phyloP scores from a whole-genome alignment of 23 tunicate genomes.

The Halocynthia aurantium region DNA sequence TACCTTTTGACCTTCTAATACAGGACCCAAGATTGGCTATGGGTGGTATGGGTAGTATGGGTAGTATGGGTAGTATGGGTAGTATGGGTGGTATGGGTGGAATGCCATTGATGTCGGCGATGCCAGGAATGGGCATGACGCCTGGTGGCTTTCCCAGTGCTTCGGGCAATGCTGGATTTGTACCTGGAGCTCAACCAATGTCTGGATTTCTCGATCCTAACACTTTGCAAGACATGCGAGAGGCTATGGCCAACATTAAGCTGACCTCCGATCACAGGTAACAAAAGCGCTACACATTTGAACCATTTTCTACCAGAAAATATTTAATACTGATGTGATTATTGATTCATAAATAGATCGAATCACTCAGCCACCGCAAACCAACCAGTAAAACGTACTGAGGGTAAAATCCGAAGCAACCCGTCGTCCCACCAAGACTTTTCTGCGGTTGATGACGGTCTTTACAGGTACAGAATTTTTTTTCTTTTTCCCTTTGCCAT shows the following conservation, averaged over 20 bases:
- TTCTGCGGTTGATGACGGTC: neutral
- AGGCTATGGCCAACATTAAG: constrained; percentile 47
- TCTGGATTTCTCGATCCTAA: constrained; percentile 87
- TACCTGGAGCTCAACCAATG: constrained; percentile 52
- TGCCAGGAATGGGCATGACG: constrained; percentile 15
- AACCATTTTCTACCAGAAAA: neutral
- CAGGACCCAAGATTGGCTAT: constrained; percentile 79
- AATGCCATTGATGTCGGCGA: constrained; percentile 25
- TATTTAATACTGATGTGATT: neutral
- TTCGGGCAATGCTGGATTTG: neutral
- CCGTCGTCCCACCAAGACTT: constrained; percentile 13
- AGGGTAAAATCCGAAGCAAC: constrained; percentile 2
- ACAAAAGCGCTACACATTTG: neutral
- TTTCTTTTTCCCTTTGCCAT: too few species aligned
- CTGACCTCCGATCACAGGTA: constrained; percentile 14
- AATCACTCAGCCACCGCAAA: neutral
- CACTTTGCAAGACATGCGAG: constrained; percentile 76
- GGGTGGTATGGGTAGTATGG: constrained; percentile 33
- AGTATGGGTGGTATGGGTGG: constrained; percentile 26
- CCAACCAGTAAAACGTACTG: constrained; percentile 13
- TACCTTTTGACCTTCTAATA: neutral
- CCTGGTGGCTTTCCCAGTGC: constrained; percentile 15
- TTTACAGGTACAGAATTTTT: too few species aligned
- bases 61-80: too few species aligned
- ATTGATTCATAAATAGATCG: neutral